Percentiles rank a stretch among this genome's conserved stretches.
Evolutionary conservation across 2,888 invertebrate species (phyloP).

Genomic region (Phragmatobia fuliginosa): DNA sequence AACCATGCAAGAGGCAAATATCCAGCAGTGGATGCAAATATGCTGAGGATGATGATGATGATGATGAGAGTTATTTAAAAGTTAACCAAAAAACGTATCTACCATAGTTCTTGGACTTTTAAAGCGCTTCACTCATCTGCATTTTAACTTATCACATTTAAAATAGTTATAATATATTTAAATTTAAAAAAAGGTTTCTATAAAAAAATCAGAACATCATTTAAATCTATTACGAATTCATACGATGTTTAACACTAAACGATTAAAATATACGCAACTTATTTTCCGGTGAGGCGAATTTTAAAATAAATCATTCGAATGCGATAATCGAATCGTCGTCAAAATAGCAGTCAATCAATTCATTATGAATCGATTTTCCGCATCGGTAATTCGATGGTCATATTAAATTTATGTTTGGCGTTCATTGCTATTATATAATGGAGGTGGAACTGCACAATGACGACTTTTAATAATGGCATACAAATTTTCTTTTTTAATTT

Average conservation of each 20-base stretch:
- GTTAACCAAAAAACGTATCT: too few species aligned
- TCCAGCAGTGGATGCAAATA: too few species aligned
- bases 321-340: constrained; percentile 7
- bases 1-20: too few species aligned
- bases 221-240: not conserved
- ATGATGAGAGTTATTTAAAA: too few species aligned
- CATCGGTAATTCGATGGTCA: constrained; percentile 8
- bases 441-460: not conserved
- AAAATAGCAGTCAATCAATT: constrained; percentile 19
- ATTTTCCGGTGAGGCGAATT: constrained; percentile 1
- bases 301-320: constrained; percentile 6
- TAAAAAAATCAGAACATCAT: not conserved
- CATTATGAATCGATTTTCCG: constrained; percentile 22
- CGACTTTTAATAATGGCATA: too few species aligned
- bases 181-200: not conserved
- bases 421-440: not conserved
- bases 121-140: not conserved
- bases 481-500: not conserved
- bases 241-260: not conserved
- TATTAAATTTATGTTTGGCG: constrained; percentile 6
- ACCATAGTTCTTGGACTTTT: not conserved
- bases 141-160: not conserved
- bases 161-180: not conserved
- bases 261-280: not conserved
- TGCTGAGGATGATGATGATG: too few species aligned